Conservation (phyloP, 2,888 invertebrate species). For the Nycteola revayana region DNA sequence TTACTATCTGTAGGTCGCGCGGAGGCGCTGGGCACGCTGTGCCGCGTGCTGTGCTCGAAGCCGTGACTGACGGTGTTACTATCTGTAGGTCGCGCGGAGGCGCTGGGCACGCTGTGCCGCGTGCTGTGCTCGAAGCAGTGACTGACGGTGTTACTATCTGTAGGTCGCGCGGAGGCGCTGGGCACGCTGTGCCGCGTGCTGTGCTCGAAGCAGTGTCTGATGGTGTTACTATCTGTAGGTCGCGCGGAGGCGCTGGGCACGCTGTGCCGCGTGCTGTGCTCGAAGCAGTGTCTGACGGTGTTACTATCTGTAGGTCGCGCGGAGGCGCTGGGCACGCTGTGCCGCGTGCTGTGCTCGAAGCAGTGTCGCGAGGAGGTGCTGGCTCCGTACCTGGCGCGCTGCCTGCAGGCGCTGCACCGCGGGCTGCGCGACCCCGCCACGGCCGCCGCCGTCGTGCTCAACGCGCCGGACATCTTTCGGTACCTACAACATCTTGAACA, state of each 20-base stretch:
- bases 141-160: no score
- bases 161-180: no score
- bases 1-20: constrained; percentile 91
- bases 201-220: no score
- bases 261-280: constrained; percentile 97
- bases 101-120: constrained; percentile 96
- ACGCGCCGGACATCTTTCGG: constrained; percentile 93
- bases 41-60: constrained; percentile 97
- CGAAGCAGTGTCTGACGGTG: constrained; percentile 97
- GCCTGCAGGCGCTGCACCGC: constrained; percentile 95
- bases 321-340: constrained; percentile 96
- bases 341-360: constrained; percentile 97
- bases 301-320: constrained; percentile 87
- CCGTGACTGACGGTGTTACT: no score
- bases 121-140: no score
- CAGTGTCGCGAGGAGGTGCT: constrained; percentile 96
- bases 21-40: constrained; percentile 96
- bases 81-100: constrained; percentile 93
- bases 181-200: no score
- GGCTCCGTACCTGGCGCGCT: constrained; percentile 95
- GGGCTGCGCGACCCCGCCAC: constrained; percentile 88
- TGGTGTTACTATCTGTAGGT: no score
- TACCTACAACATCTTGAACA: no score
- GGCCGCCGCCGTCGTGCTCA: constrained; percentile 93
- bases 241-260: no score